A percentile compares a stretch with the other conserved stretches of the same genome.
phyloP scores from a whole-genome alignment of 2,113 vertebrate species.

The Theristicus caerulescens region DNA sequence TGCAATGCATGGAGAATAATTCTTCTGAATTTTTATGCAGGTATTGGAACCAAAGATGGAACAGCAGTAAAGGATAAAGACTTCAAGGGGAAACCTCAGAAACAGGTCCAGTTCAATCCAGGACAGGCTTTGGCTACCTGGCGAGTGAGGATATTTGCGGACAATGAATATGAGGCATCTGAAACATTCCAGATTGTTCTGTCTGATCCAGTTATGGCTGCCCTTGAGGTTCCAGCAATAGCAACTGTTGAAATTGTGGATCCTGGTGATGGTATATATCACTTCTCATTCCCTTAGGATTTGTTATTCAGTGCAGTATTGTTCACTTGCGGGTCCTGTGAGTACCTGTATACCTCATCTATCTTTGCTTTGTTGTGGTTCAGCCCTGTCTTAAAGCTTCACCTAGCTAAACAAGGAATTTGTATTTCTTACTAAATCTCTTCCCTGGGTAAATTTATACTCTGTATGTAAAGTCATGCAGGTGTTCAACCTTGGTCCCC shows the following conservation, averaged over 20 bases:
- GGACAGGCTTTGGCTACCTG: constrained; percentile 82
- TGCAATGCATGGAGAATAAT: not conserved
- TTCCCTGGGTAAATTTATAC: not conserved
- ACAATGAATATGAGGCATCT: constrained; percentile 82
- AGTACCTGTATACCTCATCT: not conserved
- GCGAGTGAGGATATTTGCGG: constrained; percentile 84
- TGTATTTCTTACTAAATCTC: not conserved
- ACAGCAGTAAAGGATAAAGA: constrained; percentile 83
- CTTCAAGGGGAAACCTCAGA: constrained; percentile 83
- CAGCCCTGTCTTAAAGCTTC: not conserved
- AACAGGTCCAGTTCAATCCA: constrained; percentile 85
- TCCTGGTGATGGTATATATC: constrained; percentile 81
- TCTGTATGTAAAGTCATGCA: not conserved
- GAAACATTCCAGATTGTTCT: constrained; percentile 88
- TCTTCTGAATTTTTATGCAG: constrained; percentile 51
- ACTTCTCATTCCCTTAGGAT: not conserved
- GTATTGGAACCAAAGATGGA: constrained; percentile 83
- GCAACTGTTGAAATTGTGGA: constrained; percentile 85
- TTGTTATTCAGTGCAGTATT: not conserved
- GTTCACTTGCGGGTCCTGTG: not conserved
- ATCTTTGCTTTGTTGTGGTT: not conserved
- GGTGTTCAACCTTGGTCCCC: not conserved
- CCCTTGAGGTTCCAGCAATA: constrained; percentile 79
- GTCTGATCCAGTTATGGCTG: constrained; percentile 83
- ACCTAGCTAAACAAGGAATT: not conserved